phyloP scores from a whole-genome alignment of 2,113 vertebrate species.

The Cinclus cinclus region DNA sequence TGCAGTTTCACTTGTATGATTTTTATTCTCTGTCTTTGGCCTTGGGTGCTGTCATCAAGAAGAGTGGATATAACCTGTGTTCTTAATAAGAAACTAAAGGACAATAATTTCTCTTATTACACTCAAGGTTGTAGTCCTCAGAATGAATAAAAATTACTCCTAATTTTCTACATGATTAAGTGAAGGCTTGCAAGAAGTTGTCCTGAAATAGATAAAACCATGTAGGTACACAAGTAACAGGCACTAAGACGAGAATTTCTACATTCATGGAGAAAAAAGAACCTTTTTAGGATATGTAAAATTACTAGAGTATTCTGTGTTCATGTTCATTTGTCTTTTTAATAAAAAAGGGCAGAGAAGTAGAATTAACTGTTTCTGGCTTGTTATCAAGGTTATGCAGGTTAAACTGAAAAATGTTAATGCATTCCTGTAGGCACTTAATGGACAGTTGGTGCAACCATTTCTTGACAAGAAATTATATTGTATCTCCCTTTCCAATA shows the following conservation, averaged over 20 bases:
- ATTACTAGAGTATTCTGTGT: background rate
- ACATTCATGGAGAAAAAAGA: background rate
- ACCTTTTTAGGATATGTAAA: background rate
- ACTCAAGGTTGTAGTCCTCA: background rate
- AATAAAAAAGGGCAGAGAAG: background rate
- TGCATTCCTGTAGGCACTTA: background rate
- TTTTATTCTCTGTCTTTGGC: background rate
- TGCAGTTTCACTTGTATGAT: background rate
- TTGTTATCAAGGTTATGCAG: background rate
- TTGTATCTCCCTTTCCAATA: background rate
- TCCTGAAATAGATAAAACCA: background rate
- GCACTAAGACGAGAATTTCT: background rate
- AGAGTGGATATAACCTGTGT: background rate
- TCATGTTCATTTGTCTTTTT: background rate
- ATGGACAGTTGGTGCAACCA: background rate
- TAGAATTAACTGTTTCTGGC: background rate
- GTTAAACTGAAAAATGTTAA: background rate
- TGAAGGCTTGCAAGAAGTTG: background rate
- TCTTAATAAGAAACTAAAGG: background rate
- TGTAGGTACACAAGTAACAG: background rate
- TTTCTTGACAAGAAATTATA: background rate
- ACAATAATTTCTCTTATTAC: background rate
- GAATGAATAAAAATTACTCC: background rate
- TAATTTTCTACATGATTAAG: background rate
- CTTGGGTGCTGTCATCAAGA: background rate